These are phyloP conservation scores for Erpobdella octoculata DNA, from an alignment of 2,888 invertebrate genomes.

Conservation along the genomic window DNA sequence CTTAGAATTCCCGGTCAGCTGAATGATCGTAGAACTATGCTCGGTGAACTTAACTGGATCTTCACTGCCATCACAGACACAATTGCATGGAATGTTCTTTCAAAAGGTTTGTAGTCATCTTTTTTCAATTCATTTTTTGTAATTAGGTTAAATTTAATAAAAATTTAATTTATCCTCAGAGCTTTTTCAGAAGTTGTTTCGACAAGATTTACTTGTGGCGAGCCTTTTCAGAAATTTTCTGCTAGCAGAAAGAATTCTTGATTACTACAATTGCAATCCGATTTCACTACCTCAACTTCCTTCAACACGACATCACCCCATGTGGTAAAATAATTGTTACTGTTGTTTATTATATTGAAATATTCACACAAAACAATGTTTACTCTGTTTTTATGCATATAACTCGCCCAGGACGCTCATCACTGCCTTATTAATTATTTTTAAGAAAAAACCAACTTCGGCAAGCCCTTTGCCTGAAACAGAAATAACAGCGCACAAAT, in stretches of 20 bases:
- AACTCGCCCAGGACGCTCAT: no score
- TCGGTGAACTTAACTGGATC: slow-evolving; percentile 98
- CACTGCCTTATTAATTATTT: no score
- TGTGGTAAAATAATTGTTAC: slow-evolving; percentile 54
- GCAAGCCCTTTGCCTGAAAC: no score
- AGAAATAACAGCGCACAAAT: no score
- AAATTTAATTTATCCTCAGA: slow-evolving; percentile 55
- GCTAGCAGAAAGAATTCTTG: slow-evolving; percentile 86
- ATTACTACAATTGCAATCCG: slow-evolving; percentile 94
- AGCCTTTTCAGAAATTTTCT: slow-evolving; percentile 93
- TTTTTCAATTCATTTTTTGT: neutral
- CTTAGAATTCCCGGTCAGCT: slow-evolving; percentile 84
- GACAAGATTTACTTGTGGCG: slow-evolving; percentile 95
- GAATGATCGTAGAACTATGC: slow-evolving; percentile 87
- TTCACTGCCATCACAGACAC: slow-evolving; percentile 99
- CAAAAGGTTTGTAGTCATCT: slow-evolving; percentile 61
- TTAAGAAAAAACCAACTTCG: no score
- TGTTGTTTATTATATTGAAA: neutral
- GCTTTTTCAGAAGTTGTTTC: slow-evolving; percentile 87
- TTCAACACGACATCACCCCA: slow-evolving; percentile 67
- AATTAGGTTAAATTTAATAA: neutral
- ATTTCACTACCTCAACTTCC: slow-evolving; percentile 84
- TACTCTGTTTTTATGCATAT: no score
- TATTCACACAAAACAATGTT: no score
- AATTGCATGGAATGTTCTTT: slow-evolving; percentile 95